phyloP scores from a whole-genome alignment of 2,888 invertebrate genomes.

The Eubasilissa splendida region DNA sequence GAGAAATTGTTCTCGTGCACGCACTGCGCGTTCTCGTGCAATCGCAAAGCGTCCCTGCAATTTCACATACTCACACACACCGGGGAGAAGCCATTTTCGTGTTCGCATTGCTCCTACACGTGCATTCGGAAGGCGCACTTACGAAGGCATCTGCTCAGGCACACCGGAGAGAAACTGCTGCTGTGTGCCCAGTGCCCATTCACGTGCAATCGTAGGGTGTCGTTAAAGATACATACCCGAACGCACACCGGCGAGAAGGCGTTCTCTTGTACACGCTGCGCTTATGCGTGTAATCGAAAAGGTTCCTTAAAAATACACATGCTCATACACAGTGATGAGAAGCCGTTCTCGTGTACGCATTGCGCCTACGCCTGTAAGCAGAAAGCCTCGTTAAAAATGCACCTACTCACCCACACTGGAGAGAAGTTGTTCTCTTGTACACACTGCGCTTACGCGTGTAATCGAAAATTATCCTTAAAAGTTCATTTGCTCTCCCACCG shows the following conservation, averaged over 20 bases:
- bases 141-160: constrained; percentile 1
- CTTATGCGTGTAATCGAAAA: not conserved
- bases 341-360: constrained; percentile 22
- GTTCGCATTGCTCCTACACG: too few species aligned
- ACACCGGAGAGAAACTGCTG: constrained; percentile 11
- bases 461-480: constrained; percentile 28
- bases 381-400: constrained; percentile 4
- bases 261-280: not conserved
- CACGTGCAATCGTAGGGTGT: not conserved
- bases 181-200: not conserved
- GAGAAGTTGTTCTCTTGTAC: constrained; percentile 29
- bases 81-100: too few species aligned
- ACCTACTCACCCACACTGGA: constrained; percentile 22
- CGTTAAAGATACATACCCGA: not conserved
- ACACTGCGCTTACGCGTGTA: constrained; percentile 21
- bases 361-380: constrained; percentile 6
- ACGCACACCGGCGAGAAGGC: constrained; percentile 1
- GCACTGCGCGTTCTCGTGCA: too few species aligned
- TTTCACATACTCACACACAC: too few species aligned
- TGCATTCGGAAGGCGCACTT: not conserved
- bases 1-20: too few species aligned
- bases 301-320: not conserved
- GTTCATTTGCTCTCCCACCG: constrained; percentile 25
- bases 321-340: constrained; percentile 28
- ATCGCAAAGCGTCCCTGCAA: too few species aligned